Evolutionary conservation across 2,113 vertebrate species (phyloP), one percentile per base, ranked within the genome.

Genomic region (Syrmaticus mikado): DNA sequence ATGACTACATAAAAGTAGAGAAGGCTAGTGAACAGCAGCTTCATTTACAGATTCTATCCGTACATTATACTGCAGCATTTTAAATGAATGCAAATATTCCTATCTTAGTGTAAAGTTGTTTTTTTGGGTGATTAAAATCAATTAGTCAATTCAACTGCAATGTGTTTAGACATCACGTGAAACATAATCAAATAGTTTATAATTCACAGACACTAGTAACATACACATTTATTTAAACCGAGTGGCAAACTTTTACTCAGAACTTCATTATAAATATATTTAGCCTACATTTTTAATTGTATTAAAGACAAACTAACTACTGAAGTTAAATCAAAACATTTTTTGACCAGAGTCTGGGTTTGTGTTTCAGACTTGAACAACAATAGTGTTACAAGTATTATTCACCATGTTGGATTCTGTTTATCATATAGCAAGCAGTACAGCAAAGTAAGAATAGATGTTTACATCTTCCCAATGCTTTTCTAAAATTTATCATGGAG

Each of bases 221-320:
- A 13, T 58, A 36, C 62, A 36, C 1, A 1, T 74, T 86, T 92
- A n/a, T 92, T 94, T 90, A 38, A 95, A 95, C 71, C 57, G 57
- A 13, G 19, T 58, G 50, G 43, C 73, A 77, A 82, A 40, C 24
- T 5, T 28, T 89, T 84, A 75, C 81, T 87, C 45, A 93, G 76
- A 95, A 57, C 52, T 93, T 86, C 36, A 70, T 90, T 92, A 68
- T 75, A 62, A 94, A 52, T n/a, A 32, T 90, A 17, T 48, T 38
- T n/a, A 43, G 34, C 48, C 21, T 8, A 5, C 72, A 18, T 71
- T 65, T 87, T 91, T 66, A 5, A 7, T 40, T 75, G 20, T 58
- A 20, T 82, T 92, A 62, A 87, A 84, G 61, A 62, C 17, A 82
- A 95, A 46, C 21, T 61, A 40, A 9, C 45, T 71, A 50, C 74